Base-by-base conservation (phyloP, 2,797 vertebrate species). In the Peromyscus melanophrys region DNA sequence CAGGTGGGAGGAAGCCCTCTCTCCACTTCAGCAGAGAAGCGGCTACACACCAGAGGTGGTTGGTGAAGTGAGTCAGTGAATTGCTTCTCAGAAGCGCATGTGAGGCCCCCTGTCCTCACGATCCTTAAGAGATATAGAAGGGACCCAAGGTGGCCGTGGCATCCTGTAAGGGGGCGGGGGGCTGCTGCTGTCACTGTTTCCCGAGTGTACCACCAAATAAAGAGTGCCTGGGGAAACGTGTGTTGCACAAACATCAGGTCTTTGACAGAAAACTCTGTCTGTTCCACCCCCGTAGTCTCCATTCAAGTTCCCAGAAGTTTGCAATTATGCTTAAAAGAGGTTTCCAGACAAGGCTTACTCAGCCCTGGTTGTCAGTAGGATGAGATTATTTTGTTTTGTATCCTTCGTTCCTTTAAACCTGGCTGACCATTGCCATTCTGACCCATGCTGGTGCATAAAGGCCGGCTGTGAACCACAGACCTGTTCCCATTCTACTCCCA, bases 291-390 rank as follows among this genome's bases (percentile, higher is more conserved):
- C 94, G 49, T 82, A 67, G 27, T 94, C 92, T 92, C 92, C 75
- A 96, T 91, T 97, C 94, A 96, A 95, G 89, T 98, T 98, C 96
- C 96, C 97, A 97, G 97, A 97, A 97, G 97, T 96, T 96, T 94
- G 92, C 92, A 96, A 97, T 97, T 96, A 97, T 91, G 96, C 92
- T 97, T 85, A 95, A 96, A 97, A 97, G 94, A 96, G 52, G 34
- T 97, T 97, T 97, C 94, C 94, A 97, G 89, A 97, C 97, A 96
- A 95, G 65, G 43, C 94, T 97, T 97, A 97, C 95, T 97, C 96
- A 97, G 96, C 89, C 84, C 87, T 92, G 90, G 76, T 94, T 97
- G 96, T 97, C 67, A 78, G 88, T 86, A 90, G 88, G n/a, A 92
- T 78, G 85, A 90, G 57, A 90, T 90, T 96, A 69, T 95, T 96